phyloP scores from a whole-genome alignment of 2,888 invertebrate genomes.

The Agrotis segetum region DNA sequence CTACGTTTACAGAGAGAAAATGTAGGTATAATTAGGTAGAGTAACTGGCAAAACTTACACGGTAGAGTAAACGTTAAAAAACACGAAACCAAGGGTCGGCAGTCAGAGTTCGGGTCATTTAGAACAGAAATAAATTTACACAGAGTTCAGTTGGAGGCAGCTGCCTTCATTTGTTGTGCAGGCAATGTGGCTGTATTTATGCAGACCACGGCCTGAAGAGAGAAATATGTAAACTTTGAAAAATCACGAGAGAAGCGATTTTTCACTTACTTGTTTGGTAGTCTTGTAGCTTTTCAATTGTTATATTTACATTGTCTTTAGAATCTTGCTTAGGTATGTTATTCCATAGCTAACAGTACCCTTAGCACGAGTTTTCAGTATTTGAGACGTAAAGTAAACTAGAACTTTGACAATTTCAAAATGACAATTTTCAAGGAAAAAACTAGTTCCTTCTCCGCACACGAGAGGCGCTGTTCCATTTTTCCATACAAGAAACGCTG shows the following conservation, averaged over 20 bases:
- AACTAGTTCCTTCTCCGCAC: too few relatives aligned
- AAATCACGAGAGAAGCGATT: slow-evolving; percentile 19
- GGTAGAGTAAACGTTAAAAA: slow-evolving; percentile 59
- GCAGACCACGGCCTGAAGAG: slow-evolving; percentile 9
- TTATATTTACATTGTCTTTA: not conserved
- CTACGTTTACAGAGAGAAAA: slow-evolving; percentile 14
- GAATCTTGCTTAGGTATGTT: slow-evolving; percentile 2
- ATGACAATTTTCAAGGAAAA: too few relatives aligned
- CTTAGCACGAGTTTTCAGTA: too few relatives aligned
- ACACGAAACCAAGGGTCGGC: slow-evolving; percentile 49
- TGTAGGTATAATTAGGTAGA: slow-evolving; percentile 43
- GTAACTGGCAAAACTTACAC: slow-evolving; percentile 51
- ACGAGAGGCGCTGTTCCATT: too few relatives aligned
- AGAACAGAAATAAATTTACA: slow-evolving; percentile 64
- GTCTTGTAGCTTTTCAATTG: slow-evolving; percentile 10
- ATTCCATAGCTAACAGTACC: not conserved
- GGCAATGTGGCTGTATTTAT: slow-evolving; percentile 49
- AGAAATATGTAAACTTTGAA: slow-evolving; percentile 27
- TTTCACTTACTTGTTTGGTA: slow-evolving; percentile 20
- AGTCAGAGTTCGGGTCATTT: slow-evolving; percentile 65
- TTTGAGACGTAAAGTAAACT: too few relatives aligned
- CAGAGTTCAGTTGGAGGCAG: slow-evolving; percentile 59
- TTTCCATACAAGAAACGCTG: too few relatives aligned
- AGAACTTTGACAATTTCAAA: too few relatives aligned
- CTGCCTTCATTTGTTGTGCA: slow-evolving; percentile 56